A percentile compares a stretch with the other conserved stretches of the same genome.
Conservation (phyloP, 1,140 invertebrate species). For the Chionoecetes opilio region DNA sequence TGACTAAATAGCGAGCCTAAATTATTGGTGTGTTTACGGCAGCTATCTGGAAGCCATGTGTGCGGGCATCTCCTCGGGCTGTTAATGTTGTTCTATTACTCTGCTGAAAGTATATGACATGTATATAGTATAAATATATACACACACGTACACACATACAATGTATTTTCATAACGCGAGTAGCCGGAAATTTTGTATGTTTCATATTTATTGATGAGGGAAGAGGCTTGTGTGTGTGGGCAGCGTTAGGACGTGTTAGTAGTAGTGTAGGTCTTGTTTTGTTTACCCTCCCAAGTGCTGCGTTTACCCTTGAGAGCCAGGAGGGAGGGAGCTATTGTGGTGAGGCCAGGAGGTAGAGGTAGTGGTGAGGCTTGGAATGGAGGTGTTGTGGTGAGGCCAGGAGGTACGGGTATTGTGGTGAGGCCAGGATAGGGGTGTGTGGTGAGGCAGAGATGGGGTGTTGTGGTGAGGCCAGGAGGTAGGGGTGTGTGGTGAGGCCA, state of each 20-base stretch:
- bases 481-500: too few species aligned
- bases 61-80: background rate
- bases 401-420: too few species aligned
- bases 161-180: background rate
- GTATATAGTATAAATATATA: slow-evolving; percentile 37
- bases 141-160: slow-evolving; percentile 24
- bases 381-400: too few species aligned
- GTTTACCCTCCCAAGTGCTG: too few species aligned
- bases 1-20: background rate
- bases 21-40: background rate
- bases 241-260: background rate
- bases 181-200: slow-evolving; percentile 50
- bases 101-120: slow-evolving; percentile 42
- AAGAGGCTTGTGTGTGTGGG: background rate
- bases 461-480: too few species aligned
- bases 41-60: background rate
- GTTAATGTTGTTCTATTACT: slow-evolving; percentile 4
- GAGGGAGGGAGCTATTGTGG: too few species aligned
- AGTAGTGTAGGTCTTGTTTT: background rate
- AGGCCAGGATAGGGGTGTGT: too few species aligned
- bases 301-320: too few species aligned
- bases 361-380: too few species aligned
- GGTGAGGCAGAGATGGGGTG: too few species aligned
- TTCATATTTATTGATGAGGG: slow-evolving; percentile 51
- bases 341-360: too few species aligned